Percentiles rank a stretch among this genome's conserved stretches.
Conservation (phyloP, 2,888 invertebrate genomes). For the Polyploca ridens region DNA sequence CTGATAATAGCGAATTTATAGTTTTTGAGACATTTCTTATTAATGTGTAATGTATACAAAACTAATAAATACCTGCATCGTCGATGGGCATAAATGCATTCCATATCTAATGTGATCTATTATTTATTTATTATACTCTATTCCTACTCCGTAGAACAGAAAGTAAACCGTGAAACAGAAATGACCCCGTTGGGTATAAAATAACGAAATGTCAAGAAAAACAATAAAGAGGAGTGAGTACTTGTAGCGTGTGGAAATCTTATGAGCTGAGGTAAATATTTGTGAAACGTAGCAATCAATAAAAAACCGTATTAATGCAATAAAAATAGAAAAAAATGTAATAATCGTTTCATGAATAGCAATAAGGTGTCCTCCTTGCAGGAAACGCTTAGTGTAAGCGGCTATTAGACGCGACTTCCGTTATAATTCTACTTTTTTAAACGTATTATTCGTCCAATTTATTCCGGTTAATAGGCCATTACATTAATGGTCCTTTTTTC, state of each 20-base stretch:
- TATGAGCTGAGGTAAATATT: constrained; percentile 38
- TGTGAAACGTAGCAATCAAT: constrained; percentile 45
- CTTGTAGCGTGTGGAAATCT: neutral
- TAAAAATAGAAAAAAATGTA: constrained; percentile 48
- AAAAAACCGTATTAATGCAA: constrained; percentile 39
- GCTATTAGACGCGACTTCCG: constrained; percentile 59
- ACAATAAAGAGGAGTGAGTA: neutral
- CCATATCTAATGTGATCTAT: no score
- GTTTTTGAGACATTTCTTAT: no score
- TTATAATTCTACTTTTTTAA: constrained; percentile 53
- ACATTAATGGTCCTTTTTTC: constrained; percentile 33
- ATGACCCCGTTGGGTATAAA: no score
- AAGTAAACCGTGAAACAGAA: no score
- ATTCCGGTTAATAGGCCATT: constrained; percentile 43
- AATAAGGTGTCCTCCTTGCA: constrained; percentile 54
- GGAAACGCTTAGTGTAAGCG: constrained; percentile 53
- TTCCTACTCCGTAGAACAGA: no score
- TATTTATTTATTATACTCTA: no score
- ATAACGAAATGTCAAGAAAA: neutral
- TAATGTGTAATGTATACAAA: no score
- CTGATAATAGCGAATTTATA: no score
- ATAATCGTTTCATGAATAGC: constrained; percentile 55
- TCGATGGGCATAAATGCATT: no score
- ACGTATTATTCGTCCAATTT: constrained; percentile 41
- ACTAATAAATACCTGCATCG: no score